Conservation (phyloP, 1,140 invertebrate genomes). For the Drosophila mayri region DNA sequence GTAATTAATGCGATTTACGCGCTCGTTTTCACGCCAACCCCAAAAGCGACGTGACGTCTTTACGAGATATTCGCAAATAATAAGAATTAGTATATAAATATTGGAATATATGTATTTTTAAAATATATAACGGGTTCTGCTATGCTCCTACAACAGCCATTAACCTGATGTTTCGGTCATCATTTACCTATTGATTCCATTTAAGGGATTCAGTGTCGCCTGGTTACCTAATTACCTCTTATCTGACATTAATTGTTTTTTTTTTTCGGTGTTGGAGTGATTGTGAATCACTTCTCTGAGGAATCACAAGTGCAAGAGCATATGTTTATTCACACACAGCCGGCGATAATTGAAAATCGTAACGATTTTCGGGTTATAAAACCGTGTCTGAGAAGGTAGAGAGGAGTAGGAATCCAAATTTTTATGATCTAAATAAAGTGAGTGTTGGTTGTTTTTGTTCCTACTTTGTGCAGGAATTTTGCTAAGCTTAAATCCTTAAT, state of each 20-base stretch:
- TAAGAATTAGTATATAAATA: neutral
- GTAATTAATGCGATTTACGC: slow-evolving; percentile 25
- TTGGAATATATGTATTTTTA: no score
- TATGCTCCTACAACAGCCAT: slow-evolving; percentile 15
- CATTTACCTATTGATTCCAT: slow-evolving; percentile 23
- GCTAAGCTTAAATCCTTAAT: neutral
- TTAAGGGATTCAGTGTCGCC: slow-evolving; percentile 8
- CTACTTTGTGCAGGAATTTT: neutral
- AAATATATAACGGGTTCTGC: neutral
- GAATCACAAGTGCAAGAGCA: slow-evolving; percentile 44
- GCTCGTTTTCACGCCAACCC: slow-evolving; percentile 13
- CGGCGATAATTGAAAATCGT: slow-evolving; percentile 40
- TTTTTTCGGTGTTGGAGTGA: slow-evolving; percentile 2
- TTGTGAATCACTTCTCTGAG: slow-evolving; percentile 31
- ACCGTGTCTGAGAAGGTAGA: neutral
- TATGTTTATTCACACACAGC: slow-evolving; percentile 17
- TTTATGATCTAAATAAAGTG: neutral
- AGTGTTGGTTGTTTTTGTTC: neutral
- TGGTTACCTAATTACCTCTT: slow-evolving; percentile 36
- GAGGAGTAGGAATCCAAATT: neutral
- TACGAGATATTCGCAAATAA: neutral
- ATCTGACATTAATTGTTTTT: slow-evolving; percentile 30
- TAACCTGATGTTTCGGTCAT: slow-evolving; percentile 19
- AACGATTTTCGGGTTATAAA: slow-evolving; percentile 34
- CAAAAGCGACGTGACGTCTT: slow-evolving; percentile 17